These are phyloP conservation scores for Stegastes partitus DNA, from an alignment of 2,113 vertebrate species.

Conservation along the genomic window DNA sequence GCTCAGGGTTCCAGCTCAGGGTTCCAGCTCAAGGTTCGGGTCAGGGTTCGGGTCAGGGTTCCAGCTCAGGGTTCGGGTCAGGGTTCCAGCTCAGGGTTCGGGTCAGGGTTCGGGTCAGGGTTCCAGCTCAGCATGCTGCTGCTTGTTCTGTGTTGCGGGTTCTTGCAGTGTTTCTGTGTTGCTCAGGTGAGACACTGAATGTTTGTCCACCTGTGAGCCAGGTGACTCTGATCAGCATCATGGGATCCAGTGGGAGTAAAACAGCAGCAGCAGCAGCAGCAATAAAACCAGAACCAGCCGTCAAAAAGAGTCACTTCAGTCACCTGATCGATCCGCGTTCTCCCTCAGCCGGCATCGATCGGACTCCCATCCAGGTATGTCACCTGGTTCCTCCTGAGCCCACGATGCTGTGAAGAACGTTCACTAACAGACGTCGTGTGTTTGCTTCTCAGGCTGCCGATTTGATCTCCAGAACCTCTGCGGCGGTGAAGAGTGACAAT, in stretches of 20 bases:
- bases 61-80: too few species aligned
- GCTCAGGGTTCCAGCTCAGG: too few species aligned
- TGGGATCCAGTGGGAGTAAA: constrained; percentile 90
- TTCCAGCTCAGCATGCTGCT: too few species aligned
- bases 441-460: constrained; percentile 59
- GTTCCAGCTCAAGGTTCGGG: too few species aligned
- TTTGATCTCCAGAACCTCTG: constrained; percentile 29
- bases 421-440: not conserved
- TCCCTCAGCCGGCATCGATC: constrained; percentile 86
- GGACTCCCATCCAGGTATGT: constrained; percentile 87
- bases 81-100: too few species aligned
- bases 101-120: too few species aligned
- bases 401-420: too few species aligned
- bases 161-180: too few species aligned
- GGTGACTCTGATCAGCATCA: constrained; percentile 54
- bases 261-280: constrained; percentile 71
- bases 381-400: not conserved
- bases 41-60: too few species aligned
- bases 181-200: not conserved
- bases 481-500: constrained; percentile 37
- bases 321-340: constrained; percentile 90
- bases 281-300: constrained; percentile 66
- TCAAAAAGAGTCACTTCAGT: constrained; percentile 77
- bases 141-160: too few species aligned
- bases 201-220: not conserved